A percentile compares a stretch with the other conserved stretches of the same genome.
Conservation (phyloP, 2,888 invertebrate species). For the Hypomecis punctinalis region DNA sequence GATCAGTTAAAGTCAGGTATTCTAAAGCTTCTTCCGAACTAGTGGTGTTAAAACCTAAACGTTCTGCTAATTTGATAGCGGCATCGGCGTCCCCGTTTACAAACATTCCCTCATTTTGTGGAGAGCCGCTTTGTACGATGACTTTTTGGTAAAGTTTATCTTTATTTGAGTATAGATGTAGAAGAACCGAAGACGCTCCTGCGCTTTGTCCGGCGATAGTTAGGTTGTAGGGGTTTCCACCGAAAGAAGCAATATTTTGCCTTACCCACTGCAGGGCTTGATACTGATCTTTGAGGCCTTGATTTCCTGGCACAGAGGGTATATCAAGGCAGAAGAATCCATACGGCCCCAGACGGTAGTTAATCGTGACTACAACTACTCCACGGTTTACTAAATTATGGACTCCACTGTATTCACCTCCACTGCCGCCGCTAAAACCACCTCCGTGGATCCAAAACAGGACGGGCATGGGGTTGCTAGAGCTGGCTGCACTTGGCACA, state of each 20-base stretch:
- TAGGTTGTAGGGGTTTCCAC: conserved; percentile 76
- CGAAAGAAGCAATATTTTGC: conserved; percentile 71
- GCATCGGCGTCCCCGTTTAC: conserved; percentile 63
- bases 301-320: conserved; percentile 72
- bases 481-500: conserved; percentile 67
- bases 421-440: conserved; percentile 62
- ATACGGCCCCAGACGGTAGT: conserved; percentile 76
- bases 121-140: conserved; percentile 74
- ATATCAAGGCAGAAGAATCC: conserved; percentile 76
- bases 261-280: conserved; percentile 73
- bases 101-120: conserved; percentile 69
- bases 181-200: conserved; percentile 68
- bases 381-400: conserved; percentile 66
- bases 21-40: conserved; percentile 65
- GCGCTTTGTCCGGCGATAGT: conserved; percentile 75
- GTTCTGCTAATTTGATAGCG: conserved; percentile 66
- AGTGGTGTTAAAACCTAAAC: conserved; percentile 67
- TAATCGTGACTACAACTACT: conserved; percentile 72
- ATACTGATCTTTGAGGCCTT: conserved; percentile 76
- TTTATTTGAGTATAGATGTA: conserved; percentile 71
- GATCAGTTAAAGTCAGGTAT: conserved; percentile 61
- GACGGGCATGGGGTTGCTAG: conserved; percentile 69
- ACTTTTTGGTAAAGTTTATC: conserved; percentile 73
- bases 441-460: conserved; percentile 79
- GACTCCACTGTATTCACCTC: conserved; percentile 59